These are phyloP conservation scores for Trissolcus japonicus DNA, from an alignment of 2,888 invertebrate species.

Conservation along the genomic window DNA sequence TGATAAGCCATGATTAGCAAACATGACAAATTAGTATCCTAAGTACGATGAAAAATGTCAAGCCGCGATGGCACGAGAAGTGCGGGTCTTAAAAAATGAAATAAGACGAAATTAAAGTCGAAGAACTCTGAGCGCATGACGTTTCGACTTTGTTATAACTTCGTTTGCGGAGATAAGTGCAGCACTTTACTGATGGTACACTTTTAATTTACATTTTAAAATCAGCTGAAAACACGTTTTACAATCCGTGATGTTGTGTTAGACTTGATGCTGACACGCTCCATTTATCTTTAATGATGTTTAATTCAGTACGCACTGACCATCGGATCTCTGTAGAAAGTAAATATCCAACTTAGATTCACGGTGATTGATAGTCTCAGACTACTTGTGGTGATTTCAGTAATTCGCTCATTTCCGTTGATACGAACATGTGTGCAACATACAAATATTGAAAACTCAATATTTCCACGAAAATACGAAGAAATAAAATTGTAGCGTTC, in stretches of 20 bases:
- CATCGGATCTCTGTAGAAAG: slow-evolving; percentile 12
- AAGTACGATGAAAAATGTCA: slow-evolving; percentile 30
- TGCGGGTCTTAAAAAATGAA: slow-evolving; percentile 28
- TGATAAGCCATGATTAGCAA: slow-evolving; percentile 41
- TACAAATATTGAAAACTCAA: too few species aligned
- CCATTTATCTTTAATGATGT: slow-evolving; percentile 30
- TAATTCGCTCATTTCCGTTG: too few species aligned
- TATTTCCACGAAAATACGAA: too few species aligned
- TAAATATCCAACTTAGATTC: slow-evolving; percentile 23
- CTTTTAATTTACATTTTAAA: slow-evolving; percentile 40
- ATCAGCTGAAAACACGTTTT: slow-evolving; percentile 10
- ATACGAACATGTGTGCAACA: too few species aligned
- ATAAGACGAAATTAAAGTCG: slow-evolving; percentile 36
- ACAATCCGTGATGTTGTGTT: slow-evolving; percentile 20
- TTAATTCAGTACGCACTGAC: slow-evolving; percentile 28
- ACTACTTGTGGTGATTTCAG: slow-evolving; percentile 1
- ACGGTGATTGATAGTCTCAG: slow-evolving; percentile 15
- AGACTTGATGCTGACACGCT: slow-evolving; percentile 19
- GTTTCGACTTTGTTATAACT: slow-evolving; percentile 21
- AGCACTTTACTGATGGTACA: slow-evolving; percentile 29
- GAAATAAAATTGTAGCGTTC: too few species aligned
- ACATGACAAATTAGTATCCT: slow-evolving; percentile 42
- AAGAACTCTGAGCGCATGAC: slow-evolving; percentile 15
- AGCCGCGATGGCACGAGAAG: slow-evolving; percentile 28
- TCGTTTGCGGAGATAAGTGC: slow-evolving; percentile 10